Evolutionary conservation across 2,113 vertebrate species (phyloP).

Genomic region (Oxyruncus cristatus): DNA sequence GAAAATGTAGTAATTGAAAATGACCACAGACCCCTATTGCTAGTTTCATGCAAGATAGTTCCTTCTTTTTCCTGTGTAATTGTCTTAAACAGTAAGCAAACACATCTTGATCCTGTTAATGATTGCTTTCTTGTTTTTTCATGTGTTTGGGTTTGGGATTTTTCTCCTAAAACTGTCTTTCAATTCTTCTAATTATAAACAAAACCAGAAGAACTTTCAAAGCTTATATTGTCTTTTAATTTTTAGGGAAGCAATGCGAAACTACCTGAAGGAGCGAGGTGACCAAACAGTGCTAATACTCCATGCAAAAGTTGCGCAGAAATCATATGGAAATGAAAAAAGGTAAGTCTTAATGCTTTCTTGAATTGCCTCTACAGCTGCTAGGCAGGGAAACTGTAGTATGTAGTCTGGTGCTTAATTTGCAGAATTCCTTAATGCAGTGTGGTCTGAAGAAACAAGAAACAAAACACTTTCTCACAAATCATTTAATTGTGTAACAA

Average conservation of each 20-base stretch:
- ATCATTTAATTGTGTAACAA: not conserved
- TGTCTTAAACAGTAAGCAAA: not conserved
- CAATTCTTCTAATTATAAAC: not conserved
- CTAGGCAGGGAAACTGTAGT: not conserved
- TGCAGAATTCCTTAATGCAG: not conserved
- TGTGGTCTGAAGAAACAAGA: not conserved
- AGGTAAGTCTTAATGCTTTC: constrained; percentile 70
- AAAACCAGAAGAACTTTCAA: not conserved
- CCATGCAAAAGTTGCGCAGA: constrained; percentile 98
- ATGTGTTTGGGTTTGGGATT: not conserved
- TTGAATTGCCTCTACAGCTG: not conserved
- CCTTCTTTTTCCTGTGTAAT: not conserved
- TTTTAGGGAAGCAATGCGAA: constrained; percentile 97
- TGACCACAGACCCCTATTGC: not conserved
- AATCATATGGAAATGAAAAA: constrained; percentile 99
- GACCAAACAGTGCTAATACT: constrained; percentile 99
- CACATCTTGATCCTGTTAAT: not conserved
- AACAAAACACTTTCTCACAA: not conserved
- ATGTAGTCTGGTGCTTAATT: not conserved
- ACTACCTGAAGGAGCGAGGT: constrained; percentile 98
- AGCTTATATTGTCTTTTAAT: not conserved
- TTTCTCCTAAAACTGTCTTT: not conserved
- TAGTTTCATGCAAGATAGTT: not conserved
- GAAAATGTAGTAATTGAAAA: not conserved
- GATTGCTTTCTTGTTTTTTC: not conserved